Conservation (phyloP, 2,888 invertebrate species). For the Rotaria macrura region DNA sequence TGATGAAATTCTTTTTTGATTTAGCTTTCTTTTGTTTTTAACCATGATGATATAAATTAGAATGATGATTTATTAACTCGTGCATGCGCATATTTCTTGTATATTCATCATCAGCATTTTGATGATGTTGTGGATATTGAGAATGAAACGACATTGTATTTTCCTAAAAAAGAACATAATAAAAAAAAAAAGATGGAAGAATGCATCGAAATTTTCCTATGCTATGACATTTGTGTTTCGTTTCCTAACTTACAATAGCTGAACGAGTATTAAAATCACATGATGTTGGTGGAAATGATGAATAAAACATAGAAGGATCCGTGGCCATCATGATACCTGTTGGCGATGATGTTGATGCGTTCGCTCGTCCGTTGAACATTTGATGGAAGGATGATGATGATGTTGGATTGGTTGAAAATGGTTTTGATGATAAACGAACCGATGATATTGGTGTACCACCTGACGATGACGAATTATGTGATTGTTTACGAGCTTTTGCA, state of each 20-base stretch:
- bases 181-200: neutral
- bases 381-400: constrained; percentile 4
- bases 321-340: neutral
- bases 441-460: neutral
- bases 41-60: neutral
- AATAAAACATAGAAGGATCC: neutral
- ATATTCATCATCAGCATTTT: neutral
- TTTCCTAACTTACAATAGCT: neutral
- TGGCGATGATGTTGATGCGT: neutral
- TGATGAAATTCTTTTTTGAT: neutral
- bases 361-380: neutral
- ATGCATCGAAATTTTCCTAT: too few relatives aligned
- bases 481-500: constrained; percentile 89
- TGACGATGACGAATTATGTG: neutral
- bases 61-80: neutral
- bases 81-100: constrained; percentile 1
- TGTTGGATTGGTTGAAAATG: neutral
- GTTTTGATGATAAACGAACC: neutral
- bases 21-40: neutral
- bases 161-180: neutral
- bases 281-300: neutral
- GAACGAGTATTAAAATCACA: neutral
- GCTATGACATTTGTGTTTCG: neutral
- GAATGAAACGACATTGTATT: neutral
- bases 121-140: neutral